Evolutionary conservation across 2,113 vertebrate species (phyloP).

Genomic region (Columba janthina): DNA sequence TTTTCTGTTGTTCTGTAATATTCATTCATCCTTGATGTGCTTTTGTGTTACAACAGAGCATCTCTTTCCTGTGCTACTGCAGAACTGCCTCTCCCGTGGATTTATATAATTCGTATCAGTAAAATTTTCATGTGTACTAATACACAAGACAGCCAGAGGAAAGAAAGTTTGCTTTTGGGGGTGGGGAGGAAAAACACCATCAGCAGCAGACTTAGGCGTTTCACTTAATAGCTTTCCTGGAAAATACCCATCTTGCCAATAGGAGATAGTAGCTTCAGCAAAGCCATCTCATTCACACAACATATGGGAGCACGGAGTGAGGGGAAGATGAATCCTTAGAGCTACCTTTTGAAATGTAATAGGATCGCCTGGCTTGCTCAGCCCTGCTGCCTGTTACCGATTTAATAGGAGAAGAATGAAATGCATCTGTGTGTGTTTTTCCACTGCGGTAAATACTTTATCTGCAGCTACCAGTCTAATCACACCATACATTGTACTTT

Average conservation of each 20-base stretch:
- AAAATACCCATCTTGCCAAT: constrained; percentile 28
- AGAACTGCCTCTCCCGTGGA: background rate
- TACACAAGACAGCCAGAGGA: background rate
- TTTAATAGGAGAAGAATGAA: constrained; percentile 30
- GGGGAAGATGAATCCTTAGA: constrained; percentile 30
- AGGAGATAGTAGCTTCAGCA: constrained; percentile 4
- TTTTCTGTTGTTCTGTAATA: constrained; percentile 18
- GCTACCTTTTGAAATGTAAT: constrained; percentile 47
- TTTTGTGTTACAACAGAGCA: background rate
- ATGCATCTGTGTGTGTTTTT: constrained; percentile 1
- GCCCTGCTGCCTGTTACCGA: background rate
- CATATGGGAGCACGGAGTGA: background rate
- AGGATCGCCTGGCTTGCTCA: background rate
- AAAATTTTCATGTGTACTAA: constrained; percentile 28
- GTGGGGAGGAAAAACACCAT: background rate
- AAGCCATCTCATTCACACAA: constrained; percentile 50
- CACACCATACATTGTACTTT: background rate
- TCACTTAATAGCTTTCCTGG: constrained; percentile 58
- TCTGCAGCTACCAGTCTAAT: constrained; percentile 16
- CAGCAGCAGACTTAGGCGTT: background rate
- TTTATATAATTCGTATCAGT: constrained; percentile 9
- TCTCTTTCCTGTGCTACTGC: background rate
- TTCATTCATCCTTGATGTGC: background rate
- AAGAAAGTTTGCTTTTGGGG: background rate
- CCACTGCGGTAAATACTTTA: constrained; percentile 1